Conservation (phyloP, 2,797 vertebrate genomes). For the Buphagus erythrorhynchus region DNA sequence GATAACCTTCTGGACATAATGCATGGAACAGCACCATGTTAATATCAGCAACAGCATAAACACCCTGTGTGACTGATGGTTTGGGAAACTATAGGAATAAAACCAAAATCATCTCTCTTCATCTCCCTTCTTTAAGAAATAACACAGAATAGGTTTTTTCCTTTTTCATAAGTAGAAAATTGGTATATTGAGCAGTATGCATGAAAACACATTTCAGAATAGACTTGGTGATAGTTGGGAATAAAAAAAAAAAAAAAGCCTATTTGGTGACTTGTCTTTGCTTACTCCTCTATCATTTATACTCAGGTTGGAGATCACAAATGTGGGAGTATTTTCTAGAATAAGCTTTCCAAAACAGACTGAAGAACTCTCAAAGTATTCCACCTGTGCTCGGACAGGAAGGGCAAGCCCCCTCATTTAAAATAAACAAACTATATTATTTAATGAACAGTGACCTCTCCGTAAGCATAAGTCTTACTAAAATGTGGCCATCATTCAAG, state of each 20-base stretch:
- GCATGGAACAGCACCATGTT: neutral
- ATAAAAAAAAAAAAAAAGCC: neutral
- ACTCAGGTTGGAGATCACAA: neutral
- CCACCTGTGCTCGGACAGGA: neutral
- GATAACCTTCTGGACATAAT: neutral
- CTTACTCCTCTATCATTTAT: neutral
- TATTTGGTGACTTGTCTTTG: neutral
- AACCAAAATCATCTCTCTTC: neutral
- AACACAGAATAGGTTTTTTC: neutral
- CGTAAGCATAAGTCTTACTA: neutral
- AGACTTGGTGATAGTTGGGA: neutral
- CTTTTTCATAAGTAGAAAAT: neutral
- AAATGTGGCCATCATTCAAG: neutral
- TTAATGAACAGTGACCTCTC: neutral
- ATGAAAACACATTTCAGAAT: neutral
- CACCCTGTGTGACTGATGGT: neutral
- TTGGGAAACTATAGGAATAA: neutral
- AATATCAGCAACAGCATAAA: neutral
- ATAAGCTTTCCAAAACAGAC: neutral
- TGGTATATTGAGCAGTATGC: neutral
- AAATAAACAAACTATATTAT: neutral
- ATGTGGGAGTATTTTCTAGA: neutral
- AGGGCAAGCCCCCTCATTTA: neutral
- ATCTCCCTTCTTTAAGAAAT: neutral
- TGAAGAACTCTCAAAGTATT: neutral